Evolutionary conservation across 2,113 vertebrate genomes (phyloP), one percentile per base, ranked within the genome.

Genomic region (Psephotus haematonotus): DNA sequence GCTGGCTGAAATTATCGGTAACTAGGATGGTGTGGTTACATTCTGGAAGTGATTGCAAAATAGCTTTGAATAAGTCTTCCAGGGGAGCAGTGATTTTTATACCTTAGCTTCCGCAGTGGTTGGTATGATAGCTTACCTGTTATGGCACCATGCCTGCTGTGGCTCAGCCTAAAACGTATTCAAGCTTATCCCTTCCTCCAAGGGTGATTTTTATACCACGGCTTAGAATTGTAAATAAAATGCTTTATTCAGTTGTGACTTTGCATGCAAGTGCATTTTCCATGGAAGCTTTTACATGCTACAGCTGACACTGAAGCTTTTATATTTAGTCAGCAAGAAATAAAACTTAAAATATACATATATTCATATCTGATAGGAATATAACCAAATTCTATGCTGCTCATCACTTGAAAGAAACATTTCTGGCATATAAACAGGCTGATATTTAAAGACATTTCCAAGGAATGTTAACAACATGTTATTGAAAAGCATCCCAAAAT

Each of bases 361-460:
- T 31, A 41, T 44, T 53, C 39, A 25, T 17, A 37, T 60, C 86
- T 64, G 13, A 70, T 17, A 53, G 31, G 1, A 28, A 64, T 59
- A 67, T 27, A 88, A 79, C 49, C 53, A 62, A 52, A 37, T 44
- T 91, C 23, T 46, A 2, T 27, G 27, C 37, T 52, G n/a, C 53
- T 90, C 47, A 20, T 31, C 75, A 67, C 52, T 52, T 46, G 23
- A 37, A 93, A 86, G n/a, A 70, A 94, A 60, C 13, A 13, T 62
- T 96, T 80, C 96, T 96, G 90, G 94, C 86, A 46, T 89, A 92
- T 96, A 90, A 97, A 97, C 43, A 59, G 57, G 52, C 65, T 77
- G 76, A 93, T 95, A 89, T 89, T 90, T 94, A 82, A 95, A 95
- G 83, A 72, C 53, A 43, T 63, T 95, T 95, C 83, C 43, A 82